These are phyloP conservation scores for Alviniconcha strummeri DNA, from an alignment of 2,888 invertebrate species.

Conservation along the genomic window DNA sequence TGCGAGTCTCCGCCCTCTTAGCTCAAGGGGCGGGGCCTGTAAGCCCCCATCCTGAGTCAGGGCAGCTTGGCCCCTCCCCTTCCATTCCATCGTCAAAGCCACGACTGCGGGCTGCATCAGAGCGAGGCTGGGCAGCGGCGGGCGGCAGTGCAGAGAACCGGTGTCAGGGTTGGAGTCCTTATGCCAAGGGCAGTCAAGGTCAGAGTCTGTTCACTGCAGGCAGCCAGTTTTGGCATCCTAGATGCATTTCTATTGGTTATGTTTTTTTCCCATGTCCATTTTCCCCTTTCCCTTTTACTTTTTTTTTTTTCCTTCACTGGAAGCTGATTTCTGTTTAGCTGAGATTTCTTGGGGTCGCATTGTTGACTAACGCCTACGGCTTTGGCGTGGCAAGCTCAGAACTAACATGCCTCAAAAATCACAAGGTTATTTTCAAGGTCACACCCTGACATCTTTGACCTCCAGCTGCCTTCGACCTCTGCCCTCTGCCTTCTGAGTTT, in stretches of 20 bases:
- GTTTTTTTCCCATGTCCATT: background rate
- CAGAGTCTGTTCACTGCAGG: conserved; percentile 23
- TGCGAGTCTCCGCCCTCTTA: background rate
- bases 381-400: background rate
- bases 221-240: conserved; percentile 23
- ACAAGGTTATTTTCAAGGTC: conserved; percentile 6
- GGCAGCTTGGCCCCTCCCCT: conserved; percentile 2
- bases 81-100: conserved; percentile 9
- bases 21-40: background rate
- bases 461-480: conserved; percentile 27
- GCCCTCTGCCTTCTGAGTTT: conserved; percentile 28
- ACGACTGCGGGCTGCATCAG: conserved; percentile 17
- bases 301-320: background rate
- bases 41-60: background rate
- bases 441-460: conserved; percentile 26
- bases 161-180: conserved; percentile 9
- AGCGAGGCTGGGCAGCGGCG: conserved; percentile 22
- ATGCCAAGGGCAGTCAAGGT: conserved; percentile 19
- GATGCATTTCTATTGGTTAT: conserved; percentile 5
- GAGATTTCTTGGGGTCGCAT: background rate
- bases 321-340: background rate
- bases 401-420: conserved; percentile 21
- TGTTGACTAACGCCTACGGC: conserved; percentile 22
- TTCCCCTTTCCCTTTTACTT: background rate
- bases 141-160: conserved; percentile 22